Conservation (phyloP, 2,797 vertebrate species). For the Rhynchotus rufescens region DNA sequence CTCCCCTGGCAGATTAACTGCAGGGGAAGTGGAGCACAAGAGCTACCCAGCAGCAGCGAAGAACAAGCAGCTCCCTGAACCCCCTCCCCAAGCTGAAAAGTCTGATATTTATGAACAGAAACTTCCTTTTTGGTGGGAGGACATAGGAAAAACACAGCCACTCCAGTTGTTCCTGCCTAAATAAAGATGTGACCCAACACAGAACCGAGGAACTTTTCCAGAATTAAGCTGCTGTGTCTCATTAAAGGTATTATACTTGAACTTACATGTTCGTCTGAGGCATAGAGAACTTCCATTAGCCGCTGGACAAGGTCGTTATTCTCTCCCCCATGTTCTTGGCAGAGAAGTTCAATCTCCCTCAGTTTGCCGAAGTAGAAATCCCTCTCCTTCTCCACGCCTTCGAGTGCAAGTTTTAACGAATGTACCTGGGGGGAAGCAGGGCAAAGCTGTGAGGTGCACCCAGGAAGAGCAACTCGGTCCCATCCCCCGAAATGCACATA, state of each 20-base stretch:
- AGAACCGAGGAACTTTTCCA: background rate
- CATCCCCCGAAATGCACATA: background rate
- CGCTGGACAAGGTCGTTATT: constrained; percentile 90
- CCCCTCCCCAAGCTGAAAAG: background rate
- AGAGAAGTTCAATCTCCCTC: constrained; percentile 96
- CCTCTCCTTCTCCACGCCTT: constrained; percentile 97
- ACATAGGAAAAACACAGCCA: background rate
- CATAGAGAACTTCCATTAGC: constrained; percentile 97
- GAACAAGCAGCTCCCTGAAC: background rate
- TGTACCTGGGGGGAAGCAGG: constrained; percentile 84
- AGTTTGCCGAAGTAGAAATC: constrained; percentile 99
- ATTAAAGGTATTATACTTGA: background rate
- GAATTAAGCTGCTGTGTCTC: background rate
- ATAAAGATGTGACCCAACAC: background rate
- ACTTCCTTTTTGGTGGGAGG: background rate
- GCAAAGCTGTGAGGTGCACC: background rate
- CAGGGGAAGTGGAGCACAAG: background rate
- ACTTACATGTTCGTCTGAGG: constrained; percentile 94
- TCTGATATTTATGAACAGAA: background rate
- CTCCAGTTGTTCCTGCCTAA: background rate
- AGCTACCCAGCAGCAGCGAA: background rate
- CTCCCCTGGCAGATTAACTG: background rate
- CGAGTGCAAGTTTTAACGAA: constrained; percentile 95
- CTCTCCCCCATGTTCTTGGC: constrained; percentile 95
- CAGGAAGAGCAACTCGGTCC: background rate